These are phyloP conservation scores for Cathartes aura DNA, from an alignment of 2,113 vertebrate genomes.

Conservation along the genomic window DNA sequence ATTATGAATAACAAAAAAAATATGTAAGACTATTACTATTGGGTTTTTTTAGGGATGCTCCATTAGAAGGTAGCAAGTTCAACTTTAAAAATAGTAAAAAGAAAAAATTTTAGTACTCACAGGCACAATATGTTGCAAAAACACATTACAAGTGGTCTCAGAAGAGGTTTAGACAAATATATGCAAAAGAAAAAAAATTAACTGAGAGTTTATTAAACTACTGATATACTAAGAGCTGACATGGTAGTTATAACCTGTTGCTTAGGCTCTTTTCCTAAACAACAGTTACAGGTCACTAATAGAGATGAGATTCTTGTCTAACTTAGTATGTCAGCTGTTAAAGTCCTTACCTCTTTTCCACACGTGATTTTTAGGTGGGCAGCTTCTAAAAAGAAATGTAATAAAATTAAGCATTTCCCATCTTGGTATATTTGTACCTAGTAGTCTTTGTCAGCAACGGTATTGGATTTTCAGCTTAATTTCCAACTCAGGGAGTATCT, in stretches of 20 bases:
- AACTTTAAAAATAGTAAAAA: background rate
- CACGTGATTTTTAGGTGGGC: background rate
- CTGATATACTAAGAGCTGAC: background rate
- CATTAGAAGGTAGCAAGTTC: background rate
- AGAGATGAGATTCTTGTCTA: background rate
- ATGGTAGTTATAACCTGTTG: background rate
- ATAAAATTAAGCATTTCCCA: background rate
- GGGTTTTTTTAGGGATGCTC: background rate
- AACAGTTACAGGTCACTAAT: background rate
- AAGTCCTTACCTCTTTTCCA: background rate
- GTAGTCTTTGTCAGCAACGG: background rate
- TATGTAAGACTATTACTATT: background rate
- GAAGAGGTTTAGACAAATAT: background rate
- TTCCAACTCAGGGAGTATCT: background rate
- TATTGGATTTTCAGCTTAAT: background rate
- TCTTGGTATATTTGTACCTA: background rate
- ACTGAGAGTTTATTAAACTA: background rate
- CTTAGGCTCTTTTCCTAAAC: background rate
- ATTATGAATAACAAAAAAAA: background rate
- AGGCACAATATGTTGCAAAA: background rate
- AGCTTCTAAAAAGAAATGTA: background rate
- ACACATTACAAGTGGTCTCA: background rate
- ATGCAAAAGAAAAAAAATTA: background rate
- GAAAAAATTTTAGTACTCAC: background rate
- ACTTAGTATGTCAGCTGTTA: background rate